Evolutionary conservation across 2,113 vertebrate genomes (phyloP), one percentile per base, ranked within the genome.

Genomic region (Lucifuga dentata): DNA sequence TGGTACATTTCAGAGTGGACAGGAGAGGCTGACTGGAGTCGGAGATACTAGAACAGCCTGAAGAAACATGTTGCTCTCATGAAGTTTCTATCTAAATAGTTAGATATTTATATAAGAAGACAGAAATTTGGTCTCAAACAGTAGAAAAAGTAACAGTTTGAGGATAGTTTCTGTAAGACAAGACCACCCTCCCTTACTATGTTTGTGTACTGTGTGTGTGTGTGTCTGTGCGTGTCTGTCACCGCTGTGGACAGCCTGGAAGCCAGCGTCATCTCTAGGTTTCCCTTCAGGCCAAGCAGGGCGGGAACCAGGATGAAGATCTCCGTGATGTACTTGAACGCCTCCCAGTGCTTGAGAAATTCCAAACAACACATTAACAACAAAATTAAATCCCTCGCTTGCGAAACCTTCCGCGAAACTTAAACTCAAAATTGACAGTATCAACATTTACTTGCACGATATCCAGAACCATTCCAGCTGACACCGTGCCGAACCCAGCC

Each of bases 231-330:
- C 20, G 21, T 72, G 12, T 32, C 5, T 68, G 87, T 89, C 85
- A 99, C 98, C 63, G 97, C 97, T 21, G 97, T 99, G 39, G 97
- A 99, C 5, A 99, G 91, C 53, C 98, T 92, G 3, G 98, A 99
- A n/a, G 98, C 98, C 82, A 99, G 88, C 0, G 98, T 99, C 98
- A 99, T 99, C 93, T 99, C 98, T 88, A 99, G 92, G 86, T 99
- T 99, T 12, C 98, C 98, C 90, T 99, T 99, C 64, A 99, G 95
- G 44, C 98, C 97, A 51, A 99, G 95, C 62, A 99, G 94, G 8
- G 97, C 97, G 10, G 98, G 97, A 61, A 99, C 97, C 88, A 99
- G 91, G 88, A 99, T 99, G 89, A 99, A 99, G 80, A 99, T 97
- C 94, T 99, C 97, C 1, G 95, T 97, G 76, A 98, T 94, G 74